Evolutionary conservation across 2,797 vertebrate genomes (phyloP).

Genomic region (Rhabdomys pumilio): DNA sequence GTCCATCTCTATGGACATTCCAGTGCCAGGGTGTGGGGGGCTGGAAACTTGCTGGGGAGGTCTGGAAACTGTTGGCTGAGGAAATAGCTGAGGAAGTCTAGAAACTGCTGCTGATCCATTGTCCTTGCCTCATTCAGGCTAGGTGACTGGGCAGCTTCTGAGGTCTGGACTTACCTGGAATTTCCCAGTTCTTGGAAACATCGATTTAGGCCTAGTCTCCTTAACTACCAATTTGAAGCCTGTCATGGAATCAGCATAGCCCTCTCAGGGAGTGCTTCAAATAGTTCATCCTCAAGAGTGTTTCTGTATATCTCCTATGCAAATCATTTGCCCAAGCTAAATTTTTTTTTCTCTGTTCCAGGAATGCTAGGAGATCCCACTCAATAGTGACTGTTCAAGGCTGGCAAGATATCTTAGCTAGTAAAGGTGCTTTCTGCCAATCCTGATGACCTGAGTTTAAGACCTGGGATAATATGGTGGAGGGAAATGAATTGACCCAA

Average conservation of each 20-base stretch:
- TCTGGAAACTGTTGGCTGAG: too few relatives aligned
- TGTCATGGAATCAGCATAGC: neutral
- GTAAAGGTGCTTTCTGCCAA: neutral
- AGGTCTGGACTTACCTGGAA: neutral
- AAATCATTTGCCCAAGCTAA: conserved; percentile 43
- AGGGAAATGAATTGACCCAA: neutral
- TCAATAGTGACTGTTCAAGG: neutral
- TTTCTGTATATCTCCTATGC: conserved; percentile 6
- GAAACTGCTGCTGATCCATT: too few relatives aligned
- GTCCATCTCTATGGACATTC: too few relatives aligned
- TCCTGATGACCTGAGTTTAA: neutral
- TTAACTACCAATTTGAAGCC: neutral
- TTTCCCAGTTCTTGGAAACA: neutral
- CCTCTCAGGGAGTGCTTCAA: neutral
- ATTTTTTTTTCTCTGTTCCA: conserved; percentile 6
- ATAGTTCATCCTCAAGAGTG: conserved; percentile 28
- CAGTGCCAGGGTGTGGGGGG: too few relatives aligned
- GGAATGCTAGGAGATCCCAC: neutral
- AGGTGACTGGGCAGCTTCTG: neutral
- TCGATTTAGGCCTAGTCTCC: neutral
- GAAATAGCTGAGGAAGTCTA: too few relatives aligned
- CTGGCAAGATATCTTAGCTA: neutral
- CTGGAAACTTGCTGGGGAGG: too few relatives aligned
- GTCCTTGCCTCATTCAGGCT: too few relatives aligned
- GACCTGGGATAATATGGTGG: neutral